phyloP scores from a whole-genome alignment of 2,113 vertebrate species.

The Columba janthina region DNA sequence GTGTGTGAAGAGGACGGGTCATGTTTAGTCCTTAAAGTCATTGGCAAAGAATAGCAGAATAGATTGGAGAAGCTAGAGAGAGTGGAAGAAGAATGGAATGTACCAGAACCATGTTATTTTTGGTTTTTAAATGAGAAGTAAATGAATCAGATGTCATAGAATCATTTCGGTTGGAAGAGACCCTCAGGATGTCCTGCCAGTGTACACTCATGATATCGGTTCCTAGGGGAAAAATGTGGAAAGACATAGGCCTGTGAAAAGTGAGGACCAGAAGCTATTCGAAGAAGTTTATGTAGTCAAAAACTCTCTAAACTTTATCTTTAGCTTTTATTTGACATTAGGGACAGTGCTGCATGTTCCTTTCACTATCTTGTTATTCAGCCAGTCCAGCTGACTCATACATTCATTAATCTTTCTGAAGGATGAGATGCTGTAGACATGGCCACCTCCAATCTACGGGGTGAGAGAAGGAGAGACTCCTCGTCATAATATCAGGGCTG shows the following conservation, averaged over 20 bases:
- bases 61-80: background rate
- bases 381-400: background rate
- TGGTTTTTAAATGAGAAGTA: background rate
- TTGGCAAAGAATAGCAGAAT: background rate
- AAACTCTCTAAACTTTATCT: background rate
- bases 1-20: background rate
- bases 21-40: background rate
- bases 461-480: background rate
- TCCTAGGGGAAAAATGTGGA: background rate
- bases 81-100: background rate
- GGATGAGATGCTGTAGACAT: background rate
- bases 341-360: background rate
- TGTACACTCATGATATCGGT: fast-evolving
- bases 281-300: background rate
- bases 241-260: background rate
- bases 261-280: background rate
- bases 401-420: background rate
- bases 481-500: background rate
- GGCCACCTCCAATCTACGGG: background rate
- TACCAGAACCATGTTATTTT: background rate
- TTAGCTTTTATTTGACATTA: background rate
- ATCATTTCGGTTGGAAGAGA: no score
- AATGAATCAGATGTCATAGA: background rate
- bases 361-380: background rate
- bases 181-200: background rate